Evolutionary conservation across 1,140 invertebrate genomes (phyloP), one percentile per base, ranked within the genome.

Genomic region (Cydia fagiglandana): DNA sequence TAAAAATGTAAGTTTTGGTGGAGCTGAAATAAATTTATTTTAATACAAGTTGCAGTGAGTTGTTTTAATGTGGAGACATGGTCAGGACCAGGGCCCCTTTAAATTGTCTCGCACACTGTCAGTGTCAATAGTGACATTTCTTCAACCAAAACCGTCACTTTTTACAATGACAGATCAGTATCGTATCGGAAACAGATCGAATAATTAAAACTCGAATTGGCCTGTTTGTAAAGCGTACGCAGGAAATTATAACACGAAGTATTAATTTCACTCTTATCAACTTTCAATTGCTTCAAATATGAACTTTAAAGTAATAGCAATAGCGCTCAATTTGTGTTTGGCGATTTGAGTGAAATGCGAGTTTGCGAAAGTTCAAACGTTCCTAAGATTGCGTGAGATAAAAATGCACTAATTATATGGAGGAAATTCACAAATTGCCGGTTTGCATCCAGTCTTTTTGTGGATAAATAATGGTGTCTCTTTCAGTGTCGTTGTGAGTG

Each of bases 341-440:
- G 20, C 2, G 9, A 24, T 9, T 61, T 24, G 17, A n/a, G 56
- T 61, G 20, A 61, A 61, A 61, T 56, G 53, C 53, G 53, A 56
- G 15, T n/a, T 17, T 17, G 53, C n/a, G 53, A 56, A n/a, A 56
- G n/a, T 56, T n/a, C 53, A 17, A 56, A 17, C 53, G 53, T 56
- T 56, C 45, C 45, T 47, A 15, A 70, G 66, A 70, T 70, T 17
- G 66, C 66, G 66, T 70, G 66, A 17, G 66, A 70, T 70, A 70
- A 38, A 34, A 17, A 30, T 38, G 34, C 66, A 38, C 34, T 70
- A 70, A 70, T 41, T 70, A 70, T 20, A 68, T 34, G 64, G 17
- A 41, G 66, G 34, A 70, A 70, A 70, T 70, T 70, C 66, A 70
- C 34, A 70, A 41, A 70, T 70, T 41, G 66, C 66, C 66, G 13